Base-by-base conservation (phyloP, 1,140 invertebrate genomes). In the Mamestra configurata region DNA sequence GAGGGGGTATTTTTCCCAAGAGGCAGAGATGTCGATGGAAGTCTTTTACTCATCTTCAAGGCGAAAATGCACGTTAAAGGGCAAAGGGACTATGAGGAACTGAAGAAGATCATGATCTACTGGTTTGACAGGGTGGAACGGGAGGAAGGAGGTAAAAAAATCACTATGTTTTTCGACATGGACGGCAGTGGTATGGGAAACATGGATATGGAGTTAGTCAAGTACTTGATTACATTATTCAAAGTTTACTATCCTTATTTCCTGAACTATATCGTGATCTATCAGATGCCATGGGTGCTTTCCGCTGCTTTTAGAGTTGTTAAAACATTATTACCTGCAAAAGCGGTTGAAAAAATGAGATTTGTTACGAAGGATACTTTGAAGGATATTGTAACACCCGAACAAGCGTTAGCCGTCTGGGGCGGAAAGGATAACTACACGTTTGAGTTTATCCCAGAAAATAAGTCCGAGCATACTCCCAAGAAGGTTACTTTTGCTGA, bases 231-330 rank as follows among this genome's bases (percentile, higher is more conserved):
- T 79, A 96, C 96, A 35, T 95, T 98, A 31, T 98, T 99, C 88
- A 98, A 99, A 93, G 95, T 96, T 40, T 99, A 99, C 90, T 99
- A 99, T 95, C 98, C 98, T 10, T 97, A 97, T 94, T 97, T 98
- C 91, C 93, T 98, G 78, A 99, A 98, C 90, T 98, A 98, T 88
- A 98, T 99, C 79, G 95, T 99, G 51, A 97, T 99, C 71, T 98
- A 96, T 94, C 98, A 99, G 92, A 98, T 99, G 97, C 98, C 98
- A 4, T 99, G 98, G 98, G 96, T 99, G 8, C 95, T 99, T 73
- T 98, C 97, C 92, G 98, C 99, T 84, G 98, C 98, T 1, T 99
- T 99, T 95, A 99, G 98, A 95, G 96, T 99, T 57, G 98, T 99
- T 51, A 99, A 99, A 94, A 96, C 96, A 0, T 97, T 98, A 96